These are phyloP conservation scores for Podarcis lilfordi DNA, from an alignment of 2,797 vertebrate species.

Conservation along the genomic window DNA sequence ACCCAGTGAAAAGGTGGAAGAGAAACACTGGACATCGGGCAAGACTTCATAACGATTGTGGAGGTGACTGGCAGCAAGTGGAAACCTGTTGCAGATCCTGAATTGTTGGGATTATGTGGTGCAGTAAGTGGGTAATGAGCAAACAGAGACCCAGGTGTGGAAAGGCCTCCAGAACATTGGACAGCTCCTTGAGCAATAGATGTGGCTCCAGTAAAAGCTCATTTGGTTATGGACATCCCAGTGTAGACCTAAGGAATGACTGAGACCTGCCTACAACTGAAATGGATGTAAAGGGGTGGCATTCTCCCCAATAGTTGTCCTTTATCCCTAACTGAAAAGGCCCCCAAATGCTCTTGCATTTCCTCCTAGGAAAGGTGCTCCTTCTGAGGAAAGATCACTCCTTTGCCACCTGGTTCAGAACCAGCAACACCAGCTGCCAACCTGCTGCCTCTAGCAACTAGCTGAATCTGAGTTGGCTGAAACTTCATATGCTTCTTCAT, in stretches of 20 bases:
- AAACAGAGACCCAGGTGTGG: neutral
- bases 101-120: neutral
- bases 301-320: neutral
- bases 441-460: neutral
- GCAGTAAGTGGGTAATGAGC: neutral
- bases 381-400: neutral
- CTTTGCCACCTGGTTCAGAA: neutral
- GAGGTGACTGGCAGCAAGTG: neutral
- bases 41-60: neutral
- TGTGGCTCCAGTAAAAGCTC: neutral
- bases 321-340: neutral
- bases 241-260: neutral
- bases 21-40: neutral
- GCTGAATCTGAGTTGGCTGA: neutral
- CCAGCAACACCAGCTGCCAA: neutral
- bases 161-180: neutral
- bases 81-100: neutral
- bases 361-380: neutral
- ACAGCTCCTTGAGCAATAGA: neutral
- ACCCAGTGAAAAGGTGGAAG: neutral
- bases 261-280: neutral
- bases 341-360: neutral
- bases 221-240: neutral
- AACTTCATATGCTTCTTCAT: conserved; percentile 14
- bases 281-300: neutral